These are phyloP conservation scores for Callithrix jacchus DNA, from an alignment of 2,113 vertebrate species.

Conservation along the genomic window DNA sequence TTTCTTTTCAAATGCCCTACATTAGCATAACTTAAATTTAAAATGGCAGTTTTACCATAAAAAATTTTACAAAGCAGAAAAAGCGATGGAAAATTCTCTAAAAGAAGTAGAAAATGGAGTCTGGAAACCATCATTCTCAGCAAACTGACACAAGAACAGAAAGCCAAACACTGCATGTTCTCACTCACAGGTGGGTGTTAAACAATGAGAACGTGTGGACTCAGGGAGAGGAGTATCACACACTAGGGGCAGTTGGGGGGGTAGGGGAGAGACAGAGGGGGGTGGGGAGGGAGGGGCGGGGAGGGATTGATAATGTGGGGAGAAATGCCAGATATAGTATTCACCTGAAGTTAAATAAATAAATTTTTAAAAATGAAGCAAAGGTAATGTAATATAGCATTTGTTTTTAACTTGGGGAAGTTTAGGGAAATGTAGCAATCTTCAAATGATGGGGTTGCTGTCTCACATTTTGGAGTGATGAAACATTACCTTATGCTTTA, in stretches of 20 bases:
- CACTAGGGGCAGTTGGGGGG: too few relatives aligned
- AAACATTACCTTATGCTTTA: constrained; percentile 27
- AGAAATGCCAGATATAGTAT: too few relatives aligned
- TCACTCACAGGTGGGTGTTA: too few relatives aligned
- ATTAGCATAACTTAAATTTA: constrained; percentile 1
- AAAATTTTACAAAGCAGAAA: background rate
- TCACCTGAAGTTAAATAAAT: too few relatives aligned
- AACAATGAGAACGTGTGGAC: too few relatives aligned
- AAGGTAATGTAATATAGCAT: background rate
- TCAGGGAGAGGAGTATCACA: too few relatives aligned
- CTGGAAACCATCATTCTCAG: too few relatives aligned
- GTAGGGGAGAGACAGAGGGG: too few relatives aligned
- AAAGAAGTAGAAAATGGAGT: background rate
- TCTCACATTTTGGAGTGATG: background rate
- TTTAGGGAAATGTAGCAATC: background rate
- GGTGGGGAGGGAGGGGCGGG: too few relatives aligned
- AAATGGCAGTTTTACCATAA: background rate
- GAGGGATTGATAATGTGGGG: too few relatives aligned
- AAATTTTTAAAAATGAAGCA: background rate
- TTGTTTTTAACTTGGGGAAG: background rate
- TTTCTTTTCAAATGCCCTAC: constrained; percentile 9
- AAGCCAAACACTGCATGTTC: too few relatives aligned
- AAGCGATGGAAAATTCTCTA: background rate
- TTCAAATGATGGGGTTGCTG: background rate
- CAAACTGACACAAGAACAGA: too few relatives aligned